Evolutionary conservation across 2,888 invertebrate species (phyloP), one percentile per base, ranked within the genome.

Genomic region (Crocallis elinguaria): DNA sequence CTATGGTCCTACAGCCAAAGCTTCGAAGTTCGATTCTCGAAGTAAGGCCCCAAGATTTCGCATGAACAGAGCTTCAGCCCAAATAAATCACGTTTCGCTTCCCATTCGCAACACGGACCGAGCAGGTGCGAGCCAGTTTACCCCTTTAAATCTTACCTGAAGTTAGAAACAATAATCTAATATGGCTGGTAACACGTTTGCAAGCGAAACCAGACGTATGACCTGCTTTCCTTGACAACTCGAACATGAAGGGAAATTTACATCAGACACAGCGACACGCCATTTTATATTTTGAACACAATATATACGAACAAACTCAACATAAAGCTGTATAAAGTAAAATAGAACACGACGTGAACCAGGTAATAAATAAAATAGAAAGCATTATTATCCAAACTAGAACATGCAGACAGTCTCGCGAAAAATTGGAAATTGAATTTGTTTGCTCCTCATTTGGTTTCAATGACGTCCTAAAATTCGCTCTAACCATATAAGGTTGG

Each of bases 161-260:
- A 45, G 53, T 64, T 58, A 44, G 58, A 67, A 72, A 75, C 67
- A 73, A 73, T 72, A 72, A 72, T 69, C 64, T 63, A 70, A 72
- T 68, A 70, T 68, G 62, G 59, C 59, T 67, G 32, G 48, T 30
- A 36, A 65, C 57, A 43, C 61, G 59, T 60, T 64, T 54, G 67
- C 66, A 60, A 73, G 73, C 71, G 73, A 77, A 83, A 84, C 79
- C 77, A 82, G 80, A 84, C 81, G 67, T 71, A 53, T 43, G 84
- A 82, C 86, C 85, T 73, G 86, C 86, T 87, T 88, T 87, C 84
- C 73, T 81, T 77, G 73, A 77, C 75, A 78, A 79, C 71, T 75
- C 74, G 71, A 72, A 80, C 75, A 79, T 77, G 75, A 84, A 84
- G 79, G 82, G 82, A 86, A 84, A 87, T 81, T 80, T 72, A 79